These are phyloP conservation scores for Zhuqinia jingwanae DNA, from an alignment of 2,888 invertebrate genomes.

Conservation along the genomic window DNA sequence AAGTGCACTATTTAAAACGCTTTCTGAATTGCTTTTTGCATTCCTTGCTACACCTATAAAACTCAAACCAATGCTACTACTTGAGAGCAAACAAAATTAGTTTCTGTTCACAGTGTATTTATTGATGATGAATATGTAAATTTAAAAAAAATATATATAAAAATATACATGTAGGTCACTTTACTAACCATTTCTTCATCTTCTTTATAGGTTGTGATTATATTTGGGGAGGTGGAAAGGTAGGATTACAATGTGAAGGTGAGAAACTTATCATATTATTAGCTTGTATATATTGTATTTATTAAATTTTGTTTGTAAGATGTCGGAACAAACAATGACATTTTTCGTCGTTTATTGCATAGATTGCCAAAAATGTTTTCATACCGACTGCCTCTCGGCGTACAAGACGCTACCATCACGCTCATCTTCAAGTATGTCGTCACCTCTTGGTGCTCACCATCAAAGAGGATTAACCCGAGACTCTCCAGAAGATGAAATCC, in stretches of 20 bases:
- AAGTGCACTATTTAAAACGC: slow-evolving; percentile 54
- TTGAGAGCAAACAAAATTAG: no score
- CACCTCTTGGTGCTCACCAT: slow-evolving; percentile 29
- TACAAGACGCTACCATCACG: slow-evolving; percentile 67
- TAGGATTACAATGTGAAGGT: slow-evolving; percentile 85
- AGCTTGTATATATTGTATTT: slow-evolving; percentile 12
- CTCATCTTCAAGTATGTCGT: slow-evolving; percentile 45
- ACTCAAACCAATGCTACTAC: no score
- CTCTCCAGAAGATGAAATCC: slow-evolving; percentile 56
- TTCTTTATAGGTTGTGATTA: slow-evolving; percentile 84
- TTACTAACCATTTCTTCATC: no score
- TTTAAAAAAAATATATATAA: no score
- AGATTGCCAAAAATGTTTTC: slow-evolving; percentile 78
- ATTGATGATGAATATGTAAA: no score
- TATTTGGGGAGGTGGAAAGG: slow-evolving; percentile 85
- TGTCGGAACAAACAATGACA: no score
- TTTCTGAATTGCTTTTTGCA: no score
- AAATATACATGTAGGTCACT: no score
- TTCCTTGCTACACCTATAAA: no score
- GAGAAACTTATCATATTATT: slow-evolving; percentile 79
- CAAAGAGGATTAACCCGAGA: slow-evolving; percentile 55
- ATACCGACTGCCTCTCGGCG: slow-evolving; percentile 72
- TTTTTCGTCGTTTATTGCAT: background rate
- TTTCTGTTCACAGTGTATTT: no score
- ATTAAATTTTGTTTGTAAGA: no score